These are phyloP conservation scores for Larimichthys crocea DNA, from an alignment of 2,113 vertebrate species.

Conservation along the genomic window DNA sequence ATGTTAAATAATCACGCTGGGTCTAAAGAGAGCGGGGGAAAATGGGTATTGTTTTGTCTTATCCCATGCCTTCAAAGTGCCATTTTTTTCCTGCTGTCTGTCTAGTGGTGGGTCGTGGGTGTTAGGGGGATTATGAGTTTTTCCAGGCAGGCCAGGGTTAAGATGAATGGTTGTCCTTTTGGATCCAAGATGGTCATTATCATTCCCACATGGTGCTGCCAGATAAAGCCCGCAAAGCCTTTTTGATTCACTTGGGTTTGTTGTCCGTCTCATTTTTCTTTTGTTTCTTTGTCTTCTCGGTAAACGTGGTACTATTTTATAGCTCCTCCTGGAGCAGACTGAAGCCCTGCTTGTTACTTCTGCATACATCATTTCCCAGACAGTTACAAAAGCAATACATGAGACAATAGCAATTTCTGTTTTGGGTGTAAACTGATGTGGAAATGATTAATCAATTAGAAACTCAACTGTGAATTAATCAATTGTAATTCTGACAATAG, in stretches of 20 bases:
- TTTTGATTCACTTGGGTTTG: conserved; percentile 82
- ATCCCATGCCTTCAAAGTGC: conserved; percentile 85
- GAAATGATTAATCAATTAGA: not conserved
- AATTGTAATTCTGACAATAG: not conserved
- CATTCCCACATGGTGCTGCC: conserved; percentile 85
- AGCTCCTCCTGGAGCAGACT: conserved; percentile 37
- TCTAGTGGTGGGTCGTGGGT: conserved; percentile 82
- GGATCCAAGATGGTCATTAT: conserved; percentile 85
- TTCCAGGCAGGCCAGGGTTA: conserved; percentile 80
- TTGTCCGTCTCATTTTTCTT: conserved; percentile 70
- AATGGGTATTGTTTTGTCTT: conserved; percentile 83
- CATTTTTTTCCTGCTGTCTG: conserved; percentile 80
- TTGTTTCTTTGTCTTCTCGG: conserved; percentile 72
- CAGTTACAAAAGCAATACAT: conserved; percentile 28
- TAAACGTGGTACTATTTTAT: conserved; percentile 49
- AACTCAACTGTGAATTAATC: not conserved
- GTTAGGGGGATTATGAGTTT: conserved; percentile 88
- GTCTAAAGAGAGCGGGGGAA: conserved; percentile 64
- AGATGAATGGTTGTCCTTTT: conserved; percentile 89
- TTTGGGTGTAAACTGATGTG: not conserved
- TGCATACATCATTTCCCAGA: conserved; percentile 13
- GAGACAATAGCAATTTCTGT: not conserved
- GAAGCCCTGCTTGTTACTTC: conserved; percentile 20
- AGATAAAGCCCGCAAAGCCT: conserved; percentile 86
- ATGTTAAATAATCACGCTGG: conserved; percentile 76